phyloP scores from a whole-genome alignment of 2,888 invertebrate genomes.

The Keiferia lycopersicella region DNA sequence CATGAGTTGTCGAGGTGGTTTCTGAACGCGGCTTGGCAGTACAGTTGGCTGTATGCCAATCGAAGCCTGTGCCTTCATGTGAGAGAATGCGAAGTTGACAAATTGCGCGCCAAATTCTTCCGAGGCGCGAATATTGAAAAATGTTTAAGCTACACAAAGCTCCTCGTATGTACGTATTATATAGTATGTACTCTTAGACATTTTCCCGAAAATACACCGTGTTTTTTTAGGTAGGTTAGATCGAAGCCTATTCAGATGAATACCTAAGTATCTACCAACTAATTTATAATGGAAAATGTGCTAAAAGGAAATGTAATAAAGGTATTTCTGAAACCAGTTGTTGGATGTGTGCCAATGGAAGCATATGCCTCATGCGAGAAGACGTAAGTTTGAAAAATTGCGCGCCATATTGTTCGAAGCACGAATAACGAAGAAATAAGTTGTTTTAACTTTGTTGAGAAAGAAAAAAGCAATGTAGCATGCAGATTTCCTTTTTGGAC shows the following conservation, averaged over 20 bases:
- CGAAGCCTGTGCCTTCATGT: constrained; percentile 14
- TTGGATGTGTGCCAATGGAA: constrained; percentile 16
- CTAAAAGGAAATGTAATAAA: neutral
- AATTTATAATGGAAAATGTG: neutral
- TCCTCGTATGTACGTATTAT: too few species aligned
- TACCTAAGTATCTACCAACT: too few species aligned
- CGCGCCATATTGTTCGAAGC: constrained; percentile 9
- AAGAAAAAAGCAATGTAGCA: too few species aligned
- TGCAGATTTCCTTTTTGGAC: too few species aligned
- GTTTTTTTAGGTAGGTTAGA: too few species aligned
- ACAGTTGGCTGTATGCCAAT: constrained; percentile 20
- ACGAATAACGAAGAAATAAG: neutral
- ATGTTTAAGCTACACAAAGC: too few species aligned
- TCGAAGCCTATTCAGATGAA: too few species aligned
- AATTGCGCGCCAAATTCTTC: constrained; percentile 11
- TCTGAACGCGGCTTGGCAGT: constrained; percentile 16
- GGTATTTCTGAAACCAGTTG: constrained; percentile 19
- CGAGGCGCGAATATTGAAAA: neutral
- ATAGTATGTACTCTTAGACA: too few species aligned
- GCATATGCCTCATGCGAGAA: constrained; percentile 16
- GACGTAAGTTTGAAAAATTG: constrained; percentile 20
- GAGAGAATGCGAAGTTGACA: constrained; percentile 21
- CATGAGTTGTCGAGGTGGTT: constrained; percentile 25
- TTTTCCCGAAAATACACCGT: too few species aligned
- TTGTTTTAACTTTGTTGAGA: too few species aligned